Evolutionary conservation across 53 echinoderm and acorn worm species (phyloP).

Genomic region (Zoroaster sp.): DNA sequence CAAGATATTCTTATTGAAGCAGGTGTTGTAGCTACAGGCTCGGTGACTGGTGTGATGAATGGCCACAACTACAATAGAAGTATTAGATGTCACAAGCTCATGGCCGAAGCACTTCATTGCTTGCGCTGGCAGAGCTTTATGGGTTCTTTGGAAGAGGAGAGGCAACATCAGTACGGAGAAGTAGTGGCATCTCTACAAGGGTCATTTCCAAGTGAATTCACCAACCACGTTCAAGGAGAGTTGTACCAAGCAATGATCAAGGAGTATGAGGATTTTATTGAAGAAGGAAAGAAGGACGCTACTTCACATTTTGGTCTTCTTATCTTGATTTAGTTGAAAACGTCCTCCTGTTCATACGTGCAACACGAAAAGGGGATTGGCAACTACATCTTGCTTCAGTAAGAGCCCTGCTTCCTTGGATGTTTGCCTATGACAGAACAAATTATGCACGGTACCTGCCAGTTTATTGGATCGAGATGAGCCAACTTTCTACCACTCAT

Average conservation of each 20-base stretch:
- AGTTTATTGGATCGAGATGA: constrained; percentile 71
- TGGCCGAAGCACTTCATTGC: constrained; percentile 56
- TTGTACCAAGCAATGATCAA: background rate
- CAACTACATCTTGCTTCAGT: constrained; percentile 52
- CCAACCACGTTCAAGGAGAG: background rate
- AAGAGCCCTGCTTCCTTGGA: constrained; percentile 52
- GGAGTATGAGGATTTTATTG: background rate
- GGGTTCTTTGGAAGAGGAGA: constrained; percentile 9
- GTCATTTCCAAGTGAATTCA: background rate
- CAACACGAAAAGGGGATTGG: constrained; percentile 69
- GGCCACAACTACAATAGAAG: constrained; percentile 58
- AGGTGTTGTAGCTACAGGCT: constrained; percentile 28
- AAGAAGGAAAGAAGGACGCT: background rate
- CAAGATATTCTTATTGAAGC: constrained; percentile 47
- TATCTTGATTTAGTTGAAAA: constrained; percentile 59
- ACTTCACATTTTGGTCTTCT: constrained; percentile 70
- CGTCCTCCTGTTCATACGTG: constrained; percentile 40
- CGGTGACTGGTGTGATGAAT: constrained; percentile 47
- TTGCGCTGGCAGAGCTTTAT: constrained; percentile 57
- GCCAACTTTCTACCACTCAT: constrained; percentile 55
- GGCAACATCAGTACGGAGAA: background rate
- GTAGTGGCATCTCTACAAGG: background rate
- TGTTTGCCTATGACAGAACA: constrained; percentile 65
- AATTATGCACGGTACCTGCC: constrained; percentile 71
- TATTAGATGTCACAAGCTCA: constrained; percentile 25